Conservation (phyloP, 2,113 vertebrate species). For the Podarcis muralis region DNA sequence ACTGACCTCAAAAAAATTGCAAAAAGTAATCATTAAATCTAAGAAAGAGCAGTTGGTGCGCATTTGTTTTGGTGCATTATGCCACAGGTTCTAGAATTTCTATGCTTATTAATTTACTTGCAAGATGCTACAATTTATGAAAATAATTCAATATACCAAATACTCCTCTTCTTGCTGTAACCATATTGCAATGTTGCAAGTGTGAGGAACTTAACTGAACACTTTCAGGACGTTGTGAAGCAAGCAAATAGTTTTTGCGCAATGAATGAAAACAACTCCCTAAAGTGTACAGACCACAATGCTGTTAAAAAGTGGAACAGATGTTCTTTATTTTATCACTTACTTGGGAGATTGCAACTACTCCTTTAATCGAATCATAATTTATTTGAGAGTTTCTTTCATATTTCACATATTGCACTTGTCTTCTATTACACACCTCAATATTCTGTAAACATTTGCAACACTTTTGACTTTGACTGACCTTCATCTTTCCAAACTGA, state of each 20-base stretch:
- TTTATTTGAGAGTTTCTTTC: background rate
- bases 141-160: background rate
- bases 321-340: background rate
- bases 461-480: background rate
- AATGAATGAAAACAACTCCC: background rate
- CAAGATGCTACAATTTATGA: background rate
- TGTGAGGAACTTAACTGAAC: background rate
- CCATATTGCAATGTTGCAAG: rapidly evolving
- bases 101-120: background rate
- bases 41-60: background rate
- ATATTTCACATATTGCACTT: background rate
- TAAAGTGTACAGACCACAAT: conserved; percentile 12
- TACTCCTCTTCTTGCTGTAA: background rate
- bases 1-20: conserved; percentile 6
- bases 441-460: background rate
- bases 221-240: background rate
- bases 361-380: background rate
- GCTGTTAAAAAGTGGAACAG: background rate
- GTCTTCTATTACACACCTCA: background rate
- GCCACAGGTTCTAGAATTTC: background rate
- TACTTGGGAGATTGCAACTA: background rate
- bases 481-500: background rate
- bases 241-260: background rate
- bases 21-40: background rate
- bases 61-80: background rate